These are phyloP conservation scores for Scomber scombrus DNA, from an alignment of 2,113 vertebrate species.

Conservation along the genomic window DNA sequence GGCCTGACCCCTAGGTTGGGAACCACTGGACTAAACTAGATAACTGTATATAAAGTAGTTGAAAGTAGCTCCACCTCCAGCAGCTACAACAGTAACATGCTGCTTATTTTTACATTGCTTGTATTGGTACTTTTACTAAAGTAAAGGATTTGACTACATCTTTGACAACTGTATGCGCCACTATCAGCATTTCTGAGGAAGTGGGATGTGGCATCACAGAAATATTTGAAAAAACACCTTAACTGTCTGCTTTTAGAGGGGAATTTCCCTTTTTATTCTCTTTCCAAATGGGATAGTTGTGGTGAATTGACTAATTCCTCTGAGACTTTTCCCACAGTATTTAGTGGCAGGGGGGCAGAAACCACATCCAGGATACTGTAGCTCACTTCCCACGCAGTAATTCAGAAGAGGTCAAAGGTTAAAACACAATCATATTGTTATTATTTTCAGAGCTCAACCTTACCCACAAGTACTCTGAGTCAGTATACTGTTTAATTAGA, in stretches of 20 bases:
- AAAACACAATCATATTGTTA: slow-evolving; percentile 27
- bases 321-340: slow-evolving; percentile 35
- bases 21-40: too few species aligned
- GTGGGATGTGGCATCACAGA: not conserved
- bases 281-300: not conserved
- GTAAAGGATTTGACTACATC: too few species aligned
- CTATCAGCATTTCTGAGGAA: not conserved
- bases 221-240: not conserved
- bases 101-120: too few species aligned
- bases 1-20: too few species aligned
- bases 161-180: not conserved
- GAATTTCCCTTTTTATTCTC: not conserved
- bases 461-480: not conserved
- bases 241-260: not conserved
- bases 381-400: slow-evolving; percentile 47
- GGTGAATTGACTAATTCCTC: slow-evolving; percentile 35
- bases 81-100: too few species aligned
- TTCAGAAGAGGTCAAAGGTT: slow-evolving; percentile 54
- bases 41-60: too few species aligned
- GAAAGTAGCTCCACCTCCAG: too few species aligned
- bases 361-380: slow-evolving; percentile 58
- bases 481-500: too few species aligned
- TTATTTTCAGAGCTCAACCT: slow-evolving; percentile 12
- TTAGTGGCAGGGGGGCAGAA: slow-evolving; percentile 38
- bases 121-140: too few species aligned